Base-by-base conservation (phyloP, 2,113 vertebrate genomes). In the Psammodynastes pulverulentus region DNA sequence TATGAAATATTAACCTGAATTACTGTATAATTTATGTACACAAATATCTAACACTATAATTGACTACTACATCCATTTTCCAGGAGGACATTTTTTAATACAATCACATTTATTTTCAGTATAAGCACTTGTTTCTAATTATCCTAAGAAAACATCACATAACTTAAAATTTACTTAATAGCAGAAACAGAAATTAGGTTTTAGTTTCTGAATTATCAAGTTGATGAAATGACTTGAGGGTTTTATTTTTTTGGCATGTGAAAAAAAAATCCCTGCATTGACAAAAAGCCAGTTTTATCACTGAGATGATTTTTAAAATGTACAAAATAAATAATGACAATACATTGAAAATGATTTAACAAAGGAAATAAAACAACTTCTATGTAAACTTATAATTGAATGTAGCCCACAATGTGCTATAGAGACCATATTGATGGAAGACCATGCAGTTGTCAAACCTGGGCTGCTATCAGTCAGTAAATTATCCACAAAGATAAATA, bases 1-100 rank as follows among this genome's bases (percentile, higher is more conserved):
- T 96, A 96, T 95, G 97, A 97, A 98, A 97, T 96, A 97, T 95
- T 95, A 96, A 96, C 94, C 97, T 97, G 96, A 97, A 97, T 97
- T 95, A 97, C 88, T 95, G 88, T 94, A 94, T 96, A 94, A 87
- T 84, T 95, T 94, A 96, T 97, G 93, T 96, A 97, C 93, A 96
- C 87, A 88, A 94, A 94, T 96, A 96, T 89, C 95, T 98, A 97
- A 94, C 92, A 95, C 95, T 95, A 97, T 93, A 72, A 91, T 92
- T 94, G 94, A 94, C 95, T 86, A 94, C 96, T 96, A 97, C 56
- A 91, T 89, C 97, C 96, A 95, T 92, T 39, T 96, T 97, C 95
- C 96, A 96, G 95, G 94, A 96, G 93, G 92, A 96, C 96, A 94
- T 10, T 92, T 58, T 92, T 67, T 90, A 97, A 96, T 91, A 91